Evolutionary conservation across 2,797 vertebrate species (phyloP), one percentile per base, ranked within the genome.

Genomic region (Rhabdomys pumilio): DNA sequence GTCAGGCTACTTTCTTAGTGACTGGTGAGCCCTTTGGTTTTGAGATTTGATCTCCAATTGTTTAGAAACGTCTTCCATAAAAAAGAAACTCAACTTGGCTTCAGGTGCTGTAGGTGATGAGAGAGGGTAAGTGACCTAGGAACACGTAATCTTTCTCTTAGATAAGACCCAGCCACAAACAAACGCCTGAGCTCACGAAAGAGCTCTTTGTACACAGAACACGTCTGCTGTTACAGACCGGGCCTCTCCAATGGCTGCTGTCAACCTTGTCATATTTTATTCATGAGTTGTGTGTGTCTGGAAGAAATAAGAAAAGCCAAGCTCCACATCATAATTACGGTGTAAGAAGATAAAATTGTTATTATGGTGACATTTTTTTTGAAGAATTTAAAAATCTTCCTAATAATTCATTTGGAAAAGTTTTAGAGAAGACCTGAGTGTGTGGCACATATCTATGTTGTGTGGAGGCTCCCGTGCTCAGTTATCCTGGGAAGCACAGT

Each of bases 231-330:
- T 98, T 98, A 98, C 15, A 61, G 98, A 98, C 98, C 98, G 98
- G 98, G 98, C 98, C 97, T 97, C 98, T 98, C 98, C 98, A 98
- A 98, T 97, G 98, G 99, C 98, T 98, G 98, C 99, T 98, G 99
- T 99, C 99, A 99, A 99, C 99, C 98, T 98, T 98, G 99, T 99
- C 99, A 99, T 99, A 99, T 99, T 99, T 99, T 99, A 99, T 99
- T 99, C 98, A 99, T 99, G 99, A 99, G 98, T 98, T 99, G 99
- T 99, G 97, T 98, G 98, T 98, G 99, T 98, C 98, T 98, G 98
- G 97, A 96, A 98, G 98, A 99, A 99, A 98, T 98, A 98, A 98
- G 98, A 97, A 98, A 98, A 98, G 97, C 98, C 97, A 96, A 96
- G 96, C 96, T 98, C 95, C 98, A 98, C 98, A 98, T 98, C 97